These are phyloP conservation scores for Sitobion miscanthi DNA, from an alignment of 1,140 invertebrate genomes.

Conservation along the genomic window DNA sequence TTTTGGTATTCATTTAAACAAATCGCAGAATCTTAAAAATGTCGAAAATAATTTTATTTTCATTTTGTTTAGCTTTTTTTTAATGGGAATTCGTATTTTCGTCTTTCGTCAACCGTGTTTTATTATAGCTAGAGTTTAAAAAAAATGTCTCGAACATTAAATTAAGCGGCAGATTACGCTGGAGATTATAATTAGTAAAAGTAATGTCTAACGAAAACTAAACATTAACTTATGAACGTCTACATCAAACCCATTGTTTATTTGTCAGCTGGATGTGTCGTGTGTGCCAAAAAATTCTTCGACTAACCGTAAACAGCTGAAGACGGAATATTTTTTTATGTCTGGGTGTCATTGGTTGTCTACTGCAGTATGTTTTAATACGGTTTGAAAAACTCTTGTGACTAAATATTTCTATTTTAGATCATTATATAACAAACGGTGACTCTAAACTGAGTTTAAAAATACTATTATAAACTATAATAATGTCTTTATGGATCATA, in stretches of 20 bases:
- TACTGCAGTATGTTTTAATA: not conserved
- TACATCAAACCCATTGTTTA: conserved; percentile 25
- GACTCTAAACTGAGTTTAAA: not conserved
- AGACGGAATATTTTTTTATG: conserved; percentile 39
- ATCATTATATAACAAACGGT: not conserved
- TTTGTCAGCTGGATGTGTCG: not conserved
- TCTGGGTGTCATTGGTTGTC: conserved; percentile 29
- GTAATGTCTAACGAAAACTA: not conserved
- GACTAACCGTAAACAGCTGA: conserved; percentile 50
- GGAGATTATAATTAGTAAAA: conserved; percentile 23
- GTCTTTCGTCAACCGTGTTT: not conserved
- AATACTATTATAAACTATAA: conserved; percentile 8
- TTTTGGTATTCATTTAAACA: not conserved
- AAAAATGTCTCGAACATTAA: not conserved
- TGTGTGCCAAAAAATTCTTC: conserved; percentile 38
- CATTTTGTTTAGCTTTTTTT: not conserved
- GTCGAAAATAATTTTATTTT: not conserved
- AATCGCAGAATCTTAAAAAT: not conserved
- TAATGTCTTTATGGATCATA: not conserved
- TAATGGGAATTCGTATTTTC: not conserved
- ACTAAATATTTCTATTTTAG: conserved; percentile 40
- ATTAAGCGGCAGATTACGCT: not conserved
- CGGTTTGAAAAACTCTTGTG: conserved; percentile 18
- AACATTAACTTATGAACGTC: conserved; percentile 34
- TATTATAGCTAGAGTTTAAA: not conserved